These are phyloP conservation scores for Dromius quadrimaculatus DNA, from an alignment of 2,888 invertebrate species.

Conservation along the genomic window DNA sequence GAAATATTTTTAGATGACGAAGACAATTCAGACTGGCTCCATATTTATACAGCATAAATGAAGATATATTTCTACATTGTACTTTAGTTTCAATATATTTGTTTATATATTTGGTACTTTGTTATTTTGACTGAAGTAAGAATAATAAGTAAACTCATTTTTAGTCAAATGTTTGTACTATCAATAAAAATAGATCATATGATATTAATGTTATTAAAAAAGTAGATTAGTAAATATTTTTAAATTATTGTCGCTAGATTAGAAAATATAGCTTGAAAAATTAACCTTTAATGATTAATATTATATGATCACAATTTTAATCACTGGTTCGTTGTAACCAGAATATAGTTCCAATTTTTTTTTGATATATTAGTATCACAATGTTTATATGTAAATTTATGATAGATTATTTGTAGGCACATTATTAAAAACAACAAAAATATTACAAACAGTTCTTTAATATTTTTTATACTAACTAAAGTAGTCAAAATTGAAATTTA, in stretches of 20 bases:
- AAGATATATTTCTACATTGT: slow-evolving; percentile 32
- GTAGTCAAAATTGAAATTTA: too few relatives aligned
- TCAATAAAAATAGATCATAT: too few relatives aligned
- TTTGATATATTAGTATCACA: slow-evolving; percentile 40
- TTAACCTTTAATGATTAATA: slow-evolving; percentile 10
- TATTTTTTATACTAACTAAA: background rate
- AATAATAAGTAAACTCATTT: too few relatives aligned
- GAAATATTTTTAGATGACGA: slow-evolving; percentile 23
- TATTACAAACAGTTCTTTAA: background rate
- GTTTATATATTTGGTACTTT: slow-evolving; percentile 32
- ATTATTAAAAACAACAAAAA: slow-evolving; percentile 31
- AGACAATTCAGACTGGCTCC: slow-evolving; percentile 16
- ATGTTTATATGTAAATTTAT: slow-evolving; percentile 50
- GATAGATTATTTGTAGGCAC: slow-evolving; percentile 47
- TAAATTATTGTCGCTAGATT: slow-evolving; percentile 6
- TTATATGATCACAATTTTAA: slow-evolving; percentile 12
- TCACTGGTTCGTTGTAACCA: slow-evolving; percentile 8
- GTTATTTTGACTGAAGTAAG: slow-evolving; percentile 26
- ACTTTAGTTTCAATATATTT: slow-evolving; percentile 31
- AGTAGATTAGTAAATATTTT: too few relatives aligned
- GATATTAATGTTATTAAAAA: too few relatives aligned
- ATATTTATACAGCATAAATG: slow-evolving; percentile 9
- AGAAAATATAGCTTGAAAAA: slow-evolving; percentile 16
- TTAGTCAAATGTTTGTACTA: slow-evolving; percentile 15
- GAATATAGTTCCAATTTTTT: slow-evolving; percentile 28